Evolutionary conservation across 2,797 vertebrate species (phyloP).

Genomic region (Holocentrus rufus): DNA sequence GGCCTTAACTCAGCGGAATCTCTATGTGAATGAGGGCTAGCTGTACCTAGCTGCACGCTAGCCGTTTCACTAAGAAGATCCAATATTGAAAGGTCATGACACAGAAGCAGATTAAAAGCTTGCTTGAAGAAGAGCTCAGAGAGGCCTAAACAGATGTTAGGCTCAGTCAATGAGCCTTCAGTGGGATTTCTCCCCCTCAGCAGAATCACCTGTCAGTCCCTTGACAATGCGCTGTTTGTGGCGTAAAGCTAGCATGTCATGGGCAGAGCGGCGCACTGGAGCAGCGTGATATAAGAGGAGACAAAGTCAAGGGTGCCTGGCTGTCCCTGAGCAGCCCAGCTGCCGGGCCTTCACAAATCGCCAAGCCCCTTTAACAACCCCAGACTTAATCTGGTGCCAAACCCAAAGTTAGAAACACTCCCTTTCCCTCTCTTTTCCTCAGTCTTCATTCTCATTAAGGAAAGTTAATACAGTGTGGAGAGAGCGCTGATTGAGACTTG

Average conservation of each 20-base stretch:
- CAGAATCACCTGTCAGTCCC: conserved; percentile 75
- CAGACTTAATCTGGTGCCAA: conserved; percentile 9
- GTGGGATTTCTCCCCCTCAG: conserved; percentile 22
- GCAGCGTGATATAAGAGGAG: conserved; percentile 56
- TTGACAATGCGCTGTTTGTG: conserved; percentile 70
- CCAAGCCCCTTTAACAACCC: conserved; percentile 8
- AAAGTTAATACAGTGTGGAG: background rate
- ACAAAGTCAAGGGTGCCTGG: conserved; percentile 65
- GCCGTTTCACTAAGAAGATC: conserved; percentile 20
- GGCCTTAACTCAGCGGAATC: conserved; percentile 39
- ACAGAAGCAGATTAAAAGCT: conserved; percentile 45
- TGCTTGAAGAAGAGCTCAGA: conserved; percentile 30
- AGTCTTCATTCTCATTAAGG: background rate
- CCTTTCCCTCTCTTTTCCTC: conserved; percentile 5
- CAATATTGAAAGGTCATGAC: conserved; percentile 37
- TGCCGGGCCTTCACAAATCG: conserved; percentile 57
- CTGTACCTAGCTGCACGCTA: no score
- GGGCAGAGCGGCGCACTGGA: conserved; percentile 49
- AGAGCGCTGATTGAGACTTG: background rate
- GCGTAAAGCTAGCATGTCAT: conserved; percentile 45
- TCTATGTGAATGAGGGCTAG: conserved; percentile 31
- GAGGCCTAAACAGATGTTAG: conserved; percentile 72
- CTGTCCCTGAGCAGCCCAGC: conserved; percentile 67
- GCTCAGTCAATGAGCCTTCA: conserved; percentile 60
- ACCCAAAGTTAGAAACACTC: conserved; percentile 22